A percentile compares a stretch with the other conserved stretches of the same genome.
Conservation (phyloP, 2,888 invertebrate genomes). For the Buathra laborator region DNA sequence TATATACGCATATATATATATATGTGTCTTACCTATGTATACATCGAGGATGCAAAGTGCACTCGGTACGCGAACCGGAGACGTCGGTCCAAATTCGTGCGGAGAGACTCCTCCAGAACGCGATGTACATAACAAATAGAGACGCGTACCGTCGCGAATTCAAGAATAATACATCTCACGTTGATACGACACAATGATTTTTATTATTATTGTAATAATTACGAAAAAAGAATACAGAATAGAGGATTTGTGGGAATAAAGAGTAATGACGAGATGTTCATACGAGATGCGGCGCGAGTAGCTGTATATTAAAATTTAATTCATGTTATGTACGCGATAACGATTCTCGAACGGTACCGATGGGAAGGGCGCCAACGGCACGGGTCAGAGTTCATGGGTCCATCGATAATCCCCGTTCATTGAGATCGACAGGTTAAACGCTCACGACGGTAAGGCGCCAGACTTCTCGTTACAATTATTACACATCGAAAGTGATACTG, state of each 20-base stretch:
- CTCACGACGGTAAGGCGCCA: constrained; percentile 30
- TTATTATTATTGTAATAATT: too few relatives aligned
- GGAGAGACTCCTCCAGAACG: constrained; percentile 8
- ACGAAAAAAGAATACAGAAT: too few relatives aligned
- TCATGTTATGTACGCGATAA: not conserved
- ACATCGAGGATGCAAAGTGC: constrained; percentile 35
- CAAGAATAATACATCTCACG: too few relatives aligned
- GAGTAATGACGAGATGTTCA: not conserved
- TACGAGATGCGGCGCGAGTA: not conserved
- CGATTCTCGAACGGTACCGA: constrained; percentile 44
- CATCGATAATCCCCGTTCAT: constrained; percentile 69
- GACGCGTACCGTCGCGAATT: too few relatives aligned
- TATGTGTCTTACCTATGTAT: not conserved
- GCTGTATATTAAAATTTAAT: not conserved
- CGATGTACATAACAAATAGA: not conserved
- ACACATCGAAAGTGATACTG: not conserved
- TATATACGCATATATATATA: not conserved
- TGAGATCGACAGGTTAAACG: constrained; percentile 69
- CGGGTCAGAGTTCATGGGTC: constrained; percentile 70
- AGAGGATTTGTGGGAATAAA: not conserved
- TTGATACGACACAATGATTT: too few relatives aligned
- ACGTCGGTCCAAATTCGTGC: constrained; percentile 4
- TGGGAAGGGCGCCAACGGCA: constrained; percentile 34
- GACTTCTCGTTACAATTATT: not conserved
- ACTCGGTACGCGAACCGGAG: not conserved